Evolutionary conservation across 2,797 vertebrate species (phyloP), one percentile per base, ranked within the genome.

Genomic region (Hephaestus fuliginosus): DNA sequence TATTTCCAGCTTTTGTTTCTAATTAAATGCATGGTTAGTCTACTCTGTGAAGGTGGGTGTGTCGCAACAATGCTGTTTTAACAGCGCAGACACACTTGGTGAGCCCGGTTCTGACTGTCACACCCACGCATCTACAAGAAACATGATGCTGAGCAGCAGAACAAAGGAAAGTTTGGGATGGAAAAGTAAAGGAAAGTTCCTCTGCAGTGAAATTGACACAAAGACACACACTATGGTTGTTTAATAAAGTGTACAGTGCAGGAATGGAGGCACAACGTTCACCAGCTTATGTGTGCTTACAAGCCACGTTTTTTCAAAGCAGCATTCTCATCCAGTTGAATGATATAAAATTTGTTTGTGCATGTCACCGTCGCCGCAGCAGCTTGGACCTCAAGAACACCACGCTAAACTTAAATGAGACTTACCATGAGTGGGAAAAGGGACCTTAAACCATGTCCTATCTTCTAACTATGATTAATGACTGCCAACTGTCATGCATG

Each of bases 1-100:
- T 95, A 94, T 95, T 94, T 94, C 92, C 92, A 93, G 94, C 91
- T 94, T 95, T 96, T 95, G 94, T 96, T 96, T 95, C 93, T 94
- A 94, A 96, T 96, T 95, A 95, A 95, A 94, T 94, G 94, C 95
- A 93, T 95, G 94, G 92, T 91, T 95, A 93, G 89, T 91, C 88
- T 84, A 88, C 84, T 88, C 82, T 91, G 86, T 86, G 71, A 80
- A 81, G 86, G 91, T 85, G 88, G 89, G 86, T 81, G 90, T 92
- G 85, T 87, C 75, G 33, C 58, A 70, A 88, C 81, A 85, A 58
- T 49, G 69, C 76, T 85, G 86, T 83, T 80, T 89, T 84, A 90
- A 81, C 78, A 80, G 30, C 4, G 69, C 60, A 85, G 80, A 89
- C 82, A 87, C 87, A 86, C 77, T 83, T 13, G 3, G 25, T 79